These are phyloP conservation scores for Dexiosoma caninum DNA, from an alignment of 2,888 invertebrate genomes.

Conservation along the genomic window DNA sequence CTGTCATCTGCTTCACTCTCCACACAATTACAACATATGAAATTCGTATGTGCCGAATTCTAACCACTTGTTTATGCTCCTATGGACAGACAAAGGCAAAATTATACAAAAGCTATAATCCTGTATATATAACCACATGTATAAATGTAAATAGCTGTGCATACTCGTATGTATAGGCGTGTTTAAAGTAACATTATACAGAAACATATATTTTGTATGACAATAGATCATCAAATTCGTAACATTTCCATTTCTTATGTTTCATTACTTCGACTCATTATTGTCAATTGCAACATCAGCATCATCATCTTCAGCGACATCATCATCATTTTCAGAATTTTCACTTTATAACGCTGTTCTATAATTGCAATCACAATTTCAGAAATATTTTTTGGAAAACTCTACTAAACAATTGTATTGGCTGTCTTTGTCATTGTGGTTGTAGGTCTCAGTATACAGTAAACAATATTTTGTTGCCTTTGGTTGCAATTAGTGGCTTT, in stretches of 20 bases:
- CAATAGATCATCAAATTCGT: slow-evolving; percentile 78
- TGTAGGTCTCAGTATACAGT: slow-evolving; percentile 23
- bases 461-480: too few species aligned
- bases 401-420: not conserved
- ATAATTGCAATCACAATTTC: slow-evolving; percentile 23
- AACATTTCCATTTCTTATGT: slow-evolving; percentile 70
- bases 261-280: slow-evolving; percentile 47
- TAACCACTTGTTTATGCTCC: slow-evolving; percentile 8
- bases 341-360: not conserved
- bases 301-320: slow-evolving; percentile 1
- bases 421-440: not conserved
- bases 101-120: slow-evolving; percentile 35
- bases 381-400: slow-evolving; percentile 1
- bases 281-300: not conserved
- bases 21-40: not conserved
- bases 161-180: not conserved
- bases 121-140: slow-evolving; percentile 27
- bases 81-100: slow-evolving; percentile 14
- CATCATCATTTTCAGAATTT: slow-evolving; percentile 7
- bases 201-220: slow-evolving; percentile 66
- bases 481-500: too few species aligned
- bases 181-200: slow-evolving; percentile 4
- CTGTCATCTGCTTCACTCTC: not conserved
- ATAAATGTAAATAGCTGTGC: too few species aligned
- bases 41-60: slow-evolving; percentile 13